Conservation (phyloP, 1,140 invertebrate genomes). For the Colletes latitarsis region DNA sequence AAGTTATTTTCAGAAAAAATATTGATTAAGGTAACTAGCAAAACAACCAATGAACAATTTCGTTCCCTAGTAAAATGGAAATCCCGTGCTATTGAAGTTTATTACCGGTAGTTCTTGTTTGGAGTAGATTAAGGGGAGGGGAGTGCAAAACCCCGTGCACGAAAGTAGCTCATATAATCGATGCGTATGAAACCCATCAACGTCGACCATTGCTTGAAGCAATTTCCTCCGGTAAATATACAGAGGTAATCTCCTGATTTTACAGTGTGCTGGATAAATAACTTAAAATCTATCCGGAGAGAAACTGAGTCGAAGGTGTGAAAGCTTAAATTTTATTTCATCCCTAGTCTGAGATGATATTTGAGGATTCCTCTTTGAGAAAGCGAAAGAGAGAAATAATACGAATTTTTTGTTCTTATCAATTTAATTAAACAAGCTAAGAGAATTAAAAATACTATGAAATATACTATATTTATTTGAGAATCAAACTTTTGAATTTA, state of each 20-base stretch:
- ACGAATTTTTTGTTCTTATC: not conserved
- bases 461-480: no score
- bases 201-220: slow-evolving; percentile 14
- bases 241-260: not conserved
- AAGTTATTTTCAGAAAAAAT: not conserved
- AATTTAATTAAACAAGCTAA: no score
- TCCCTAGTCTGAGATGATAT: not conserved
- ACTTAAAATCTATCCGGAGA: slow-evolving; percentile 9
- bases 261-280: slow-evolving; percentile 12
- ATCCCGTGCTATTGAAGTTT: not conserved
- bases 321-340: slow-evolving; percentile 6
- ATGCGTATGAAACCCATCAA: slow-evolving; percentile 21
- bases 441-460: no score
- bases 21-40: not conserved
- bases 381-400: not conserved
- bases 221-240: slow-evolving; percentile 13
- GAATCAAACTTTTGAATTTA: no score
- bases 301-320: not conserved
- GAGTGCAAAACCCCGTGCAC: not conserved
- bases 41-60: not conserved
- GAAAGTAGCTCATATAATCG: slow-evolving; percentile 13
- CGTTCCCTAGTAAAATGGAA: not conserved
- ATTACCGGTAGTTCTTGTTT: not conserved
- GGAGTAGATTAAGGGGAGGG: not conserved
- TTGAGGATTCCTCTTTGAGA: not conserved